Conservation (phyloP, 2,888 invertebrate species). For the Heterodera filipjevi region DNA sequence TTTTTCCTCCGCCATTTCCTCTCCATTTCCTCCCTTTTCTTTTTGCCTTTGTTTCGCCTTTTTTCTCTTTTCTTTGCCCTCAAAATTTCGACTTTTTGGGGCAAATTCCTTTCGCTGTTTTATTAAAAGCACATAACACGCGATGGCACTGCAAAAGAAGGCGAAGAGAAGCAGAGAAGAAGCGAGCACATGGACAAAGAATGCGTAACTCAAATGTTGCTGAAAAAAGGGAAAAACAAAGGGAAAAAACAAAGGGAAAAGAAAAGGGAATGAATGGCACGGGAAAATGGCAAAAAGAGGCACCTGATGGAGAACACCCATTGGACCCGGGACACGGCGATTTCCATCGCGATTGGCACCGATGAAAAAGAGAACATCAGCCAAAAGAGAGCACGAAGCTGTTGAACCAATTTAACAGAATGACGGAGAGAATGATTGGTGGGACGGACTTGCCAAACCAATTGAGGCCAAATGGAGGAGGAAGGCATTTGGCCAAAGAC, state of each 20-base stretch:
- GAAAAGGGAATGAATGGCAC: background rate
- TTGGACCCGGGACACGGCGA: conserved; percentile 56
- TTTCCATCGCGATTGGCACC: conserved; percentile 59
- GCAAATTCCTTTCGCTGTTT: background rate
- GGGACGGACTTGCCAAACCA: conserved; percentile 43
- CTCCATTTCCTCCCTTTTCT: background rate
- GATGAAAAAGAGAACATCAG: conserved; percentile 60
- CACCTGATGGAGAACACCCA: conserved; percentile 45
- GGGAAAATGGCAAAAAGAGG: background rate
- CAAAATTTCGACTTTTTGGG: background rate
- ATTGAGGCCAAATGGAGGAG: conserved; percentile 47
- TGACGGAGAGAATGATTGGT: too few species aligned
- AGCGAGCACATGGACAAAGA: conserved; percentile 60
- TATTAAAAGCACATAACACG: conserved; percentile 38
- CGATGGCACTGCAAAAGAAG: conserved; percentile 44
- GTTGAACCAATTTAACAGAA: conserved; percentile 27
- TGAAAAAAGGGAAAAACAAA: conserved; percentile 20
- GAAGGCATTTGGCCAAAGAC: conserved; percentile 47
- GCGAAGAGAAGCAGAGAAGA: conserved; percentile 54
- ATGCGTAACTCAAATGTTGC: conserved; percentile 63
- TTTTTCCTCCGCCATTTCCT: background rate
- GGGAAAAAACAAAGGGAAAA: background rate
- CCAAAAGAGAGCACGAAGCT: conserved; percentile 59
- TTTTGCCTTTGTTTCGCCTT: background rate
- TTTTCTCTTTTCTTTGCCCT: background rate